Percentiles rank a stretch among this genome's conserved stretches.
phyloP scores from a whole-genome alignment of 2,888 invertebrate genomes.

The Ptilodon capucinus region DNA sequence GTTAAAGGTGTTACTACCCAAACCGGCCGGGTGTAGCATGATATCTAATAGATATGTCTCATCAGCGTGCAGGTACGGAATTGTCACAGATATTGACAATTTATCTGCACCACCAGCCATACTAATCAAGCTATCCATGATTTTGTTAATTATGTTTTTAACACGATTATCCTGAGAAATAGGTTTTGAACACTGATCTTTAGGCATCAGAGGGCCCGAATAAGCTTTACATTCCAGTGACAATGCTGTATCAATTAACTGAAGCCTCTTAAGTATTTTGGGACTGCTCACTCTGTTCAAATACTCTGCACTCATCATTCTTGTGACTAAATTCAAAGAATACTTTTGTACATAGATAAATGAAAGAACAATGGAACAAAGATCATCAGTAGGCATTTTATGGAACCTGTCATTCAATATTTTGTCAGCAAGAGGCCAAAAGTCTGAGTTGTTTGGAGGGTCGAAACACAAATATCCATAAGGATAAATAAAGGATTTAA shows the following conservation, averaged over 20 bases:
- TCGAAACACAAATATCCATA: slow-evolving; percentile 84
- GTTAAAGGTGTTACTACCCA: slow-evolving; percentile 63
- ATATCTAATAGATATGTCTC: slow-evolving; percentile 84
- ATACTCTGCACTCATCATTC: slow-evolving; percentile 84
- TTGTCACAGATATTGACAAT: slow-evolving; percentile 73
- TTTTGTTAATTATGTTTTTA: slow-evolving; percentile 71
- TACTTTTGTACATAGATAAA: slow-evolving; percentile 84
- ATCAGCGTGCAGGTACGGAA: slow-evolving; percentile 81
- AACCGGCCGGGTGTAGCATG: slow-evolving; percentile 76
- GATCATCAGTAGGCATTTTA: slow-evolving; percentile 80
- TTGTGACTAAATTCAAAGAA: slow-evolving; percentile 83
- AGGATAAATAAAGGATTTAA: slow-evolving; percentile 82
- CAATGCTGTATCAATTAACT: slow-evolving; percentile 85
- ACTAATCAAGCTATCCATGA: slow-evolving; percentile 63
- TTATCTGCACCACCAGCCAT: slow-evolving; percentile 72
- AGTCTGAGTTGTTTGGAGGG: slow-evolving; percentile 70
- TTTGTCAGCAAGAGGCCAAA: slow-evolving; percentile 83
- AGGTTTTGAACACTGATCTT: slow-evolving; percentile 76
- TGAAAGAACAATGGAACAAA: slow-evolving; percentile 84
- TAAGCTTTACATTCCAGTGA: slow-evolving; percentile 84
- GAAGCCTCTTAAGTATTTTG: slow-evolving; percentile 75
- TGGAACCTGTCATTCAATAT: slow-evolving; percentile 80
- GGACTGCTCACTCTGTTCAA: slow-evolving; percentile 78
- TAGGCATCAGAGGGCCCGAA: slow-evolving; percentile 80
- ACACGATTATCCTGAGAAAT: slow-evolving; percentile 79